Conservation (phyloP, 2,797 vertebrate species). For the Peromyscus nudipes region DNA sequence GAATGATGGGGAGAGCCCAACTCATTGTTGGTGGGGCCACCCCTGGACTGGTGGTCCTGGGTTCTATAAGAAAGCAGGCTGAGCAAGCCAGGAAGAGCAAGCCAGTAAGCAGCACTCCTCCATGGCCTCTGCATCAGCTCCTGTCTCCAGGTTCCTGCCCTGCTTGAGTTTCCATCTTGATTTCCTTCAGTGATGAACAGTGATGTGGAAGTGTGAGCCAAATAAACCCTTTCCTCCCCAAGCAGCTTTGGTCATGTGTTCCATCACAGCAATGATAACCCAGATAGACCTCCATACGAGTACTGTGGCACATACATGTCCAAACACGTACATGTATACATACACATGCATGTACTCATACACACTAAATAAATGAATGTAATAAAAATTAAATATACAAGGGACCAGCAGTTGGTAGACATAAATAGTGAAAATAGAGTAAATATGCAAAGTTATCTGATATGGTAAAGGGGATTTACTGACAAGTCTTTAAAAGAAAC, state of each 20-base stretch:
- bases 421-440: conserved; percentile 46
- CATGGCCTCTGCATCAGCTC: not conserved
- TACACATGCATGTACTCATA: not conserved
- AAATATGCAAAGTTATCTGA: not conserved
- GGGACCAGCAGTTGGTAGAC: not conserved
- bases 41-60: not conserved
- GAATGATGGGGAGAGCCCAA: not conserved
- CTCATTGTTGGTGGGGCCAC: not conserved
- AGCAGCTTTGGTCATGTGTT: not conserved
- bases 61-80: not conserved
- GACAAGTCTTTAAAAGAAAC: not conserved
- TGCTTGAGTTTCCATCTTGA: not conserved
- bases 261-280: not conserved
- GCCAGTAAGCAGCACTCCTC: not conserved
- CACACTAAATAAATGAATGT: not conserved
- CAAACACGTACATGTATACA: not conserved
- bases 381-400: not conserved
- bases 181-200: not conserved
- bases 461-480: not conserved
- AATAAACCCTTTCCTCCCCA: not conserved
- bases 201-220: not conserved
- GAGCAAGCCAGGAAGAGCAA: not conserved
- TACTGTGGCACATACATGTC: not conserved
- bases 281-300: not conserved
- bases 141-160: not conserved